Evolutionary conservation across 2,797 vertebrate genomes (phyloP), one percentile per base, ranked within the genome.

Genomic region (Acanthurus leucopareius): DNA sequence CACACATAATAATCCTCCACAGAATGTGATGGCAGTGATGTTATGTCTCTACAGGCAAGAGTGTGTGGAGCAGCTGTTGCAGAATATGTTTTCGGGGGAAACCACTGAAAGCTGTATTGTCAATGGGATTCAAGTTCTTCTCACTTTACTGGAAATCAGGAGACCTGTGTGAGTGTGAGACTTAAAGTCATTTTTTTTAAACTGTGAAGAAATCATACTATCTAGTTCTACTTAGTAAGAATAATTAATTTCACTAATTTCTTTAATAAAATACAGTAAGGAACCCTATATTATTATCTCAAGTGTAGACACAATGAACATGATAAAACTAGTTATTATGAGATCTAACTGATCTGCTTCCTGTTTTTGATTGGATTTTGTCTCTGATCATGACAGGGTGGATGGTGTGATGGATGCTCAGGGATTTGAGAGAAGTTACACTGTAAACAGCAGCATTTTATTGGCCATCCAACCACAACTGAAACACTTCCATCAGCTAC

Each of bases 341-440:
- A 17, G 10, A 42, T 35, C 2, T 35, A 64, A 66, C 48, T 14
- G 7, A 13, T 67, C 14, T 0, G 19, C 45, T 66, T 28, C 73
- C 28, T 63, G 16, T 66, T 69, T 70, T 44, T 85, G 49, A 61
- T 62, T 69, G 20, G 49, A 3, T 75, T 69, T 75, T 53, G 2
- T 82, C 7, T 86, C 28, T 82, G 32, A 79, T 63, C 67, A 5
- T 71, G 54, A 32, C 93, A 99, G 98, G 67, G 94, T 97, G 92
- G 98, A 99, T 91, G 97, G 97, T 82, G 92, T 97, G 83, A 96
- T 97, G 94, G 98, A 99, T 93, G 95, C 97, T 96, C 98, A 98
- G 96, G 98, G 97, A 94, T 96, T 95, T 89, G 97, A 99, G 92
- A 96, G 95, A 94, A 94, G 96, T 83, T 96, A 96, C 91, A 92